Evolutionary conservation across 2,113 vertebrate genomes (phyloP).

Genomic region (Trematomus loennbergii): DNA sequence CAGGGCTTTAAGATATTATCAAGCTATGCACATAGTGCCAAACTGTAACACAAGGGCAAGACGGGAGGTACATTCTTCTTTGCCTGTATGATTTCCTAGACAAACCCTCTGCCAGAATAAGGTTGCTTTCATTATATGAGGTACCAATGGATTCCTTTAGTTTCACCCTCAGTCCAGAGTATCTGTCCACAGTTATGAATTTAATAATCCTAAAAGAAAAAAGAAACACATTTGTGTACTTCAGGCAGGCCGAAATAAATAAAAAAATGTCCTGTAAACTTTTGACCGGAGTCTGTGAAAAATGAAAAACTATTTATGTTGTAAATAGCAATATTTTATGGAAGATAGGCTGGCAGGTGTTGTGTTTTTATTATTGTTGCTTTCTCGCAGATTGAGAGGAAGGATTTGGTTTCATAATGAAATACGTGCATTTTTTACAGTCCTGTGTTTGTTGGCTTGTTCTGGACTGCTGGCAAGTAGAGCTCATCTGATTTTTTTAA

Average conservation of each 20-base stretch:
- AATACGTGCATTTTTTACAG: constrained; percentile 72
- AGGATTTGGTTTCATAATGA: constrained; percentile 81
- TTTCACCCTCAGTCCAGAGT: background rate
- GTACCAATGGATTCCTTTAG: constrained; percentile 3
- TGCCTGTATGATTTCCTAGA: background rate
- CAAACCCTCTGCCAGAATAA: constrained; percentile 9
- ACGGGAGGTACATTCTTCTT: background rate
- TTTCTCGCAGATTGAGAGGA: constrained; percentile 78
- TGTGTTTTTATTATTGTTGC: constrained; percentile 65
- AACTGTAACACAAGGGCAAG: constrained; percentile 12
- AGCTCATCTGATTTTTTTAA: constrained; percentile 67
- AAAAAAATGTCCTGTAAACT: constrained; percentile 30
- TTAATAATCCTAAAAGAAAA: background rate
- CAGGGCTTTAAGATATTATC: constrained; percentile 31
- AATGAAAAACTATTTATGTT: constrained; percentile 80
- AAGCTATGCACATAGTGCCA: constrained; percentile 39
- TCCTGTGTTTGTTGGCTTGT: constrained; percentile 69
- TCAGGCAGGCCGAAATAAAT: constrained; percentile 1
- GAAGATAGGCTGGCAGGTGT: constrained; percentile 53
- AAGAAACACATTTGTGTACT: constrained; percentile 28
- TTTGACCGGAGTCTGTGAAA: constrained; percentile 75
- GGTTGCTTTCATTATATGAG: constrained; percentile 19
- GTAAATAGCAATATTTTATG: constrained; percentile 80
- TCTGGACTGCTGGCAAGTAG: constrained; percentile 76
- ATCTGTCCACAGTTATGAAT: constrained; percentile 22